Conservation (phyloP, 1,140 invertebrate species). For the Chlorops oryzae region DNA sequence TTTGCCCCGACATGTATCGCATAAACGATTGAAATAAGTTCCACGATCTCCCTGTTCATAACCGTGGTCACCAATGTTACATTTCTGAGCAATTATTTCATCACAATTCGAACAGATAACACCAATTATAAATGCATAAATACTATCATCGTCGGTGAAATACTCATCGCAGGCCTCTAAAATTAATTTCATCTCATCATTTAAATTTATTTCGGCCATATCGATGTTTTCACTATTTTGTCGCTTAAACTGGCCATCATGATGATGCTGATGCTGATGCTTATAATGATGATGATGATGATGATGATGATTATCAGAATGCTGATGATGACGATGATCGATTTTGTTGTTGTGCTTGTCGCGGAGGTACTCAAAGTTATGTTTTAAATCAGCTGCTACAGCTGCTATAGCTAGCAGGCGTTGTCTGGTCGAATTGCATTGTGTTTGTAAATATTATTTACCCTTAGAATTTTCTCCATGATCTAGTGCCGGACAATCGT, state of each 20-base stretch:
- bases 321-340: conserved; percentile 1
- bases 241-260: not conserved
- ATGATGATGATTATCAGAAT: conserved; percentile 1
- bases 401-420: conserved; percentile 15
- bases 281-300: conserved; percentile 1
- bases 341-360: conserved; percentile 12
- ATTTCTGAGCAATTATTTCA: not conserved
- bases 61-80: not conserved
- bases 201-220: conserved; percentile 3
- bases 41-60: not conserved
- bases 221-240: not conserved
- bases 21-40: conserved; percentile 3
- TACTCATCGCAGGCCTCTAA: too few species aligned
- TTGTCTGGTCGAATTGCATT: conserved; percentile 40
- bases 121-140: too few species aligned
- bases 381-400: conserved; percentile 4
- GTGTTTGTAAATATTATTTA: conserved; percentile 45
- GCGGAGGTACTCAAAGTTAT: conserved; percentile 6
- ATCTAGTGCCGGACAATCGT: not conserved
- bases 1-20: too few species aligned
- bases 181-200: too few species aligned
- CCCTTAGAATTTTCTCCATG: conserved; percentile 2
- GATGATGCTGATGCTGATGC: conserved; percentile 2
- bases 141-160: too few species aligned
- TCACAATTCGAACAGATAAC: too few species aligned